These are phyloP conservation scores for Microcebus murinus DNA, from an alignment of 2,113 vertebrate species.

Conservation along the genomic window DNA sequence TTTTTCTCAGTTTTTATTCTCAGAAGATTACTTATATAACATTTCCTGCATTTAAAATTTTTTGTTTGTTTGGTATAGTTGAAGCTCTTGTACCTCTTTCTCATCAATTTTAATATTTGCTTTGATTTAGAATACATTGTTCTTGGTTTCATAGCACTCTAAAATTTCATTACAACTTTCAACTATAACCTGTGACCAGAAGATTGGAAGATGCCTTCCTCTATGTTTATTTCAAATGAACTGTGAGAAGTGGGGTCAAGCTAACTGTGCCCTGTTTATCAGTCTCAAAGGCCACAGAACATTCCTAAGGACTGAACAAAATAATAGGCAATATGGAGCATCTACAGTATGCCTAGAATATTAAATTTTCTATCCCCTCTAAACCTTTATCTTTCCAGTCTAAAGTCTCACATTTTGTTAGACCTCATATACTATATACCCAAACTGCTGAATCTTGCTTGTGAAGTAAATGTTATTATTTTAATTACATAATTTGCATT, in stretches of 20 bases:
- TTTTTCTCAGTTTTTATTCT: slow-evolving; percentile 25
- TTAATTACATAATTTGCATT: background rate
- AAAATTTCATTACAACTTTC: background rate
- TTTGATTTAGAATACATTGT: background rate
- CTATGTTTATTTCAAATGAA: background rate
- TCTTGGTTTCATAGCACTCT: background rate
- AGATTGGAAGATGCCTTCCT: background rate
- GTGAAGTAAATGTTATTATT: background rate
- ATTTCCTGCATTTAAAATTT: background rate
- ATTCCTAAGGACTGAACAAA: background rate
- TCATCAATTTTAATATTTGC: background rate
- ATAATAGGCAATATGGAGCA: background rate
- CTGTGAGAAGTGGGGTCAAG: background rate
- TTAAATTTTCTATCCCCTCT: background rate
- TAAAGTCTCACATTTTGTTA: background rate
- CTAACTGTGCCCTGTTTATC: background rate
- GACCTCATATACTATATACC: background rate
- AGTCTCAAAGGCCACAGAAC: background rate
- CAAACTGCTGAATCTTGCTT: background rate
- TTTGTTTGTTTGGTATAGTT: background rate
- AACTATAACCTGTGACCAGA: background rate
- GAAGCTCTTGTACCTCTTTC: background rate
- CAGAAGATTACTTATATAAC: background rate
- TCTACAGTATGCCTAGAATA: background rate
- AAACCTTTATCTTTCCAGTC: background rate